These are phyloP conservation scores for Drosophila navojoa DNA, from an alignment of 1,140 invertebrate genomes.

Conservation along the genomic window DNA sequence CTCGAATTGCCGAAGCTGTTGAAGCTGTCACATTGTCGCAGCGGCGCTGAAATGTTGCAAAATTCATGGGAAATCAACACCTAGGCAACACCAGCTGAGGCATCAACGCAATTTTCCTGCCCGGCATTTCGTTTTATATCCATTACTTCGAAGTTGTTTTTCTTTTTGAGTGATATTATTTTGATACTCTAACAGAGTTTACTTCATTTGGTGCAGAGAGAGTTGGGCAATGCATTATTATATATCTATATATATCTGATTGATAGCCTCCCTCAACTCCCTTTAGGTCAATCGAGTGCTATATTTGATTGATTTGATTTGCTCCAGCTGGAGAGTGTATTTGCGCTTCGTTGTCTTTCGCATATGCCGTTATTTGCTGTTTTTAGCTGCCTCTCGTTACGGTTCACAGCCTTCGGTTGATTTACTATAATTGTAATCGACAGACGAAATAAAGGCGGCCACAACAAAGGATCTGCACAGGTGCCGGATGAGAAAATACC, in stretches of 20 bases:
- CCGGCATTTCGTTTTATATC: constrained; percentile 26
- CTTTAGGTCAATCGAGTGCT: no score
- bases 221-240: background rate
- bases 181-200: background rate
- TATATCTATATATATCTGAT: background rate
- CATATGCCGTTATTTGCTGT: background rate
- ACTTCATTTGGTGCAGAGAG: no score
- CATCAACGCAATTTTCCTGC: constrained; percentile 31
- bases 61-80: constrained; percentile 64
- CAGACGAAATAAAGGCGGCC: constrained; percentile 28
- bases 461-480: constrained; percentile 29
- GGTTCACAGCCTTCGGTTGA: constrained; percentile 52
- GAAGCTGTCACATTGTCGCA: constrained; percentile 35
- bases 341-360: background rate
- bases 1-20: constrained; percentile 13
- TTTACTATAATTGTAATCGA: constrained; percentile 64
- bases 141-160: background rate
- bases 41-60: constrained; percentile 53
- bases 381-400: constrained; percentile 8
- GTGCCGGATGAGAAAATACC: constrained; percentile 43
- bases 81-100: constrained; percentile 28
- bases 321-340: background rate
- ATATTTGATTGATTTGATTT: no score
- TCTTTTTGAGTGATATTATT: background rate
- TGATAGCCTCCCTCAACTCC: no score